Evolutionary conservation across 2,888 invertebrate genomes (phyloP), one percentile per base, ranked within the genome.

Genomic region (Aspidiotus rigidus): DNA sequence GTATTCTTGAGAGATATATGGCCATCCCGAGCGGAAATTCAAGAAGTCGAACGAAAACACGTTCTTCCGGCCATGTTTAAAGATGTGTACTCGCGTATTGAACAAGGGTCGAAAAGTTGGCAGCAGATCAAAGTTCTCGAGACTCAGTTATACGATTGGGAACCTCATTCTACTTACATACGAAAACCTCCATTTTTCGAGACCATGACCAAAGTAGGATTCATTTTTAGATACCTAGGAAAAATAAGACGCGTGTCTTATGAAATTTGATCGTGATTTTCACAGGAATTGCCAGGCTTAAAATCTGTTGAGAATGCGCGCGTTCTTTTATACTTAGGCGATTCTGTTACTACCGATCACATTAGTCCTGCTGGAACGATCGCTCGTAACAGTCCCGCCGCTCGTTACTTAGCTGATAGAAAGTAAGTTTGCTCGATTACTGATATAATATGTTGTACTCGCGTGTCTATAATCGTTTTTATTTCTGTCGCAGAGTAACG

Each of bases 311-410:
- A 79, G 40, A 82, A 86, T 71, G 96, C 96, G 0, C 83, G 88
- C 57, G 93, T 90, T 54, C 81, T 99, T 39, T 81, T 98, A 0
- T 85, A 89, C 75, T 82, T 99, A 72, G 94, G 94, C 0, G 98
- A 99, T 79, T 97, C 95, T 0, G 96, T 99, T 8, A 99, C 98
- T 41, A 98, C 98, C 0, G 98, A 99, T 81, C 98, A 98, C 79
- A 99, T 99, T 73, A 96, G 96, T 2, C 98, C 98, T 0, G 98
- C 98, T 17, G 98, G 98, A 7, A 93, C 95, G 70, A 99, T 99
- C 75, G 93, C 97, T 0, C 82, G 96, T 69, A 95, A 89, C 78
- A 95, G 95, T 66, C 89, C 97, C 0, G 97, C 98, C 0, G 93
- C 92, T 0, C 81, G 91, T 76, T 93, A 86, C 78, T 80, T 95